phyloP scores from a whole-genome alignment of 35 echinoderm and acorn worm species.

The Anneissia japonica region DNA sequence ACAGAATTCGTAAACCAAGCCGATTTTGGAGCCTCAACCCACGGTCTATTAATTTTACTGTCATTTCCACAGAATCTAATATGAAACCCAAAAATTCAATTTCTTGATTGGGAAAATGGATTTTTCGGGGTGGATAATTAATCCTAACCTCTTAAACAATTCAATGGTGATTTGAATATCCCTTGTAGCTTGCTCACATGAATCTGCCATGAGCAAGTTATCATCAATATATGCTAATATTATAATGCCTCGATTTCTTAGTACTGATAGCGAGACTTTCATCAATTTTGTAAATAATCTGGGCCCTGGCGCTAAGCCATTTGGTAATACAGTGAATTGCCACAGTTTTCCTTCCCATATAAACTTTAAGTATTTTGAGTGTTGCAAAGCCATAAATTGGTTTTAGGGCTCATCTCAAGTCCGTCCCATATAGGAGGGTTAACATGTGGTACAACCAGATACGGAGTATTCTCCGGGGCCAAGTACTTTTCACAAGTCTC shows the following conservation, averaged over 20 bases:
- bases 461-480: too few relatives aligned
- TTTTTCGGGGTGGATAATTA: too few relatives aligned
- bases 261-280: constrained; percentile 23
- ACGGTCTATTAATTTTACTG: constrained; percentile 16
- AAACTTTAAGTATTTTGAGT: constrained; percentile 63
- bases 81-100: constrained; percentile 55
- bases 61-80: constrained; percentile 36
- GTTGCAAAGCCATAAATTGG: too few relatives aligned
- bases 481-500: too few relatives aligned
- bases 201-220: constrained; percentile 2
- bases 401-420: too few relatives aligned
- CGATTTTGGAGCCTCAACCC: too few relatives aligned
- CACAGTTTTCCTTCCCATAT: constrained; percentile 18
- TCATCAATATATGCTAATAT: constrained; percentile 40
- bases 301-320: constrained; percentile 48
- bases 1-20: too few relatives aligned
- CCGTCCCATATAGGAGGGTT: too few relatives aligned
- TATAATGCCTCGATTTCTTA: constrained; percentile 8
- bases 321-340: constrained; percentile 50
- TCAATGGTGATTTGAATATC: constrained; percentile 6
- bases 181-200: not conserved
- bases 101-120: constrained; percentile 29
- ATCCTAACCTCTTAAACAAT: too few relatives aligned
- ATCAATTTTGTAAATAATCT: constrained; percentile 62
- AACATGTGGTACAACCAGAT: too few relatives aligned